Evolutionary conservation across 2,113 vertebrate genomes (phyloP), one percentile per base, ranked within the genome.

Genomic region (Melanerpes aurifrons): DNA sequence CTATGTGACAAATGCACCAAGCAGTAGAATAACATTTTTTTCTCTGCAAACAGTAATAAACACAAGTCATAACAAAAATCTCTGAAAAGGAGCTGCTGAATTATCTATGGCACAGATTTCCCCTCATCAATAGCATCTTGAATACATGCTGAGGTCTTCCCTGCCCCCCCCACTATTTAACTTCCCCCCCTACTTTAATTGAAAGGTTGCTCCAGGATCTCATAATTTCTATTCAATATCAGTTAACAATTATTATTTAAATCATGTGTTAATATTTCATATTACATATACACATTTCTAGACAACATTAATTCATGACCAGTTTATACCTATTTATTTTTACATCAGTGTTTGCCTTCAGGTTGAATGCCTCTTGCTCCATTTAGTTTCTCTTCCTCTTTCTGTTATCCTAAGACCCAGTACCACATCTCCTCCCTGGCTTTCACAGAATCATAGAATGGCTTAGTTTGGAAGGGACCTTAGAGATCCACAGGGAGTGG

Each of bases 61-160:
- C 6, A 19, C 35, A 91, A 72, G 13, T 57, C 7, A 15, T 4
- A 8, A 90, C 22, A 54, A 72, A n/a, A 76, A 76, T 31, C 17
- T 76, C 37, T 25, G 48, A 45, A 50, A 64, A 90, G 12, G 7
- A 78, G 7, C 40, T 83, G 68, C 50, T 83, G 31, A 73, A 58
- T 70, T 76, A 76, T 31, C 45, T 43, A 56, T 15, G 2, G 35
- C 20, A 81, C 9, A 12, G 22, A 74, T 89, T 45, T 78, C 26
- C 59, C 12, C 8, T 59, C 57, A 56, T 15, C 81, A 81, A 58
- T 40, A 73, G 4, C 7, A 24, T 74, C 50, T 59, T 50, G 35
- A 86, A 74, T 25, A 74, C 24, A 59, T 0, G 2, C 1, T 31
- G 24, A 1, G 0, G 0, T 40, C 40, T 40, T 40, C 10, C 40